Evolutionary conservation across 2,113 vertebrate genomes (phyloP).

Genomic region (Anolis sagrei): DNA sequence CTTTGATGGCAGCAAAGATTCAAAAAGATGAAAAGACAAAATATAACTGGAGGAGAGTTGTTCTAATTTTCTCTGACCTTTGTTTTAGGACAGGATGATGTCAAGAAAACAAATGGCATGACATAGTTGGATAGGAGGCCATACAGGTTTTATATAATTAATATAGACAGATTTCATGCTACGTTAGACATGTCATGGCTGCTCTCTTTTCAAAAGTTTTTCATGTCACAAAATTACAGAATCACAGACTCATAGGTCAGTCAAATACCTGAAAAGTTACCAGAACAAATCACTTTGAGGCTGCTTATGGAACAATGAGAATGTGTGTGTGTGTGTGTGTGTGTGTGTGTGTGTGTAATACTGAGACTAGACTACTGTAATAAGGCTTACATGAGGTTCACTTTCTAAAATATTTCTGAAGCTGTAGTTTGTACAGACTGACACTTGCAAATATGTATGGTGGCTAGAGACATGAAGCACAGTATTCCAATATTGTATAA

Average conservation of each 20-base stretch:
- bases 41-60: not conserved
- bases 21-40: not conserved
- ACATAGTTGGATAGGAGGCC: not conserved
- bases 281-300: not conserved
- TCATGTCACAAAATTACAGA: not conserved
- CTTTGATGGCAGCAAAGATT: not conserved
- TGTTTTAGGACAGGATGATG: not conserved
- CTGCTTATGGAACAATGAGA: not conserved
- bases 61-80: conserved; percentile 9
- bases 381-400: not conserved
- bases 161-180: conserved; percentile 11
- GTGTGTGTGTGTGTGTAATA: too few species aligned
- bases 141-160: not conserved
- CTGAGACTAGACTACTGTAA: not conserved
- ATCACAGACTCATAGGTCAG: not conserved
- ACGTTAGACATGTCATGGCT: conserved; percentile 1
- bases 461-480: not conserved
- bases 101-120: conserved; percentile 10
- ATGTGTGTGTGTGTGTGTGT: too few species aligned
- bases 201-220: conserved; percentile 28
- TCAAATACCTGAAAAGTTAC: not conserved
- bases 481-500: not conserved
- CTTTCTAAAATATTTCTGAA: not conserved
- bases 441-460: not conserved
- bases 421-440: not conserved